A percentile compares a stretch with the other conserved stretches of the same genome.
Evolutionary conservation across 2,888 invertebrate genomes (phyloP).

Genomic region (Choristoneura rosaceana): DNA sequence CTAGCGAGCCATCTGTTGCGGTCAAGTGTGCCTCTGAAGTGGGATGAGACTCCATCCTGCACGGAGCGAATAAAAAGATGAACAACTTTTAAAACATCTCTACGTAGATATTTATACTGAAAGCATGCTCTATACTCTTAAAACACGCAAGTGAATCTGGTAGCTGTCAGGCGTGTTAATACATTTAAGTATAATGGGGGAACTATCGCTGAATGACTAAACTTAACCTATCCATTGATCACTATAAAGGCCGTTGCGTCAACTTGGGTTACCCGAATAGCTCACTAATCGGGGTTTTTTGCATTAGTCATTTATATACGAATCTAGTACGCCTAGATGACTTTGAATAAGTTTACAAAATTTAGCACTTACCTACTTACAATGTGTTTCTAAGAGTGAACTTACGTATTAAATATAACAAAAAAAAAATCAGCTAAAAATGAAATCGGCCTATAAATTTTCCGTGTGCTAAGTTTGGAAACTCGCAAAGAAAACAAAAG

Average conservation of each 20-base stretch:
- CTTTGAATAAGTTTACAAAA: too few species aligned
- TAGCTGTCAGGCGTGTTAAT: not conserved
- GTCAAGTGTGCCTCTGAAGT: conserved; percentile 69
- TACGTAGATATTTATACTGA: not conserved
- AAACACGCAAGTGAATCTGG: not conserved
- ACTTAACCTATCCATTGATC: not conserved
- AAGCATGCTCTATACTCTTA: not conserved
- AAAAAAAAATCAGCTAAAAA: too few species aligned
- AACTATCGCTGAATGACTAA: conserved; percentile 2
- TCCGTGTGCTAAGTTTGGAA: not conserved
- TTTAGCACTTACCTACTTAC: too few species aligned
- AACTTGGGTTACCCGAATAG: not conserved
- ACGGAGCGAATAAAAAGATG: conserved; percentile 68
- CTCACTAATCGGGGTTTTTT: not conserved
- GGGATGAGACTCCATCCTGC: conserved; percentile 68
- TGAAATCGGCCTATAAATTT: too few species aligned
- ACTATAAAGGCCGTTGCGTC: not conserved
- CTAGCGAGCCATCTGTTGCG: conserved; percentile 76
- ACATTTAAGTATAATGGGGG: not conserved
- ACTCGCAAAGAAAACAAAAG: not conserved
- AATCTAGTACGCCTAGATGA: not conserved
- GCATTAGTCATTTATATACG: not conserved
- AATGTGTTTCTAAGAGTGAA: too few species aligned
- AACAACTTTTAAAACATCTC: conserved; percentile 43
- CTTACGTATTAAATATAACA: too few species aligned